Base-by-base conservation (phyloP, 2,888 invertebrate species). In the Rosalia funebris region DNA sequence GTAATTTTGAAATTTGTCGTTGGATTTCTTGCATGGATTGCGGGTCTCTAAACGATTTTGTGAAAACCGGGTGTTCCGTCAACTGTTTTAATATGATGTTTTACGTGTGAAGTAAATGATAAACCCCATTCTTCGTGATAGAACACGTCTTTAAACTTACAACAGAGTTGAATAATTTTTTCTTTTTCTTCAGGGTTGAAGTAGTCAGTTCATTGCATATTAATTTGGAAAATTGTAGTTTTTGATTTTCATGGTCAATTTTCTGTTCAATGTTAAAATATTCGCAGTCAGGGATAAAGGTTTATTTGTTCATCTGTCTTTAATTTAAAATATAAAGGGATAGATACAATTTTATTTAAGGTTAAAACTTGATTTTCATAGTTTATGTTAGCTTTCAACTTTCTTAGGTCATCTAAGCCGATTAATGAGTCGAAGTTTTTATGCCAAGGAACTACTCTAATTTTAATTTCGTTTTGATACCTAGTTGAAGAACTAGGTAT, bases 1-100 rank as follows among this genome's bases (percentile, higher is more conserved):
- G 16, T 10, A 65, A 11, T 52, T 54, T 62, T 37, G 65, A 41
- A 25, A 66, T 66, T 62, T 64, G 63, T 2, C 10, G 11, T 45
- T 60, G 52, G 17, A 67, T 59, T 65, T 67, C 63, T 14, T 12
- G 41, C 12, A 25, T 60, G 42, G 17, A 56, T 42, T 9, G 37
- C 2, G 39, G 60, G 34, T 61, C 50, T 41, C 63, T 46, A 47
- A 57, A 63, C 50, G 53, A 41, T 44, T 63, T 61, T 1, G 44
- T 46, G 47, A 56, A 63, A 9, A 63, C 19, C 10, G 60, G 60
- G 7, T 56, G 25, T 17, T 9, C 56, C 34, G 12, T 59, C 55
- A 11, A 12, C 45, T 14, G 60, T 60, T 57, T 45, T 31, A 36
- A 63, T 63, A 36, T 20, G 14, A 45, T 63, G 63, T 57, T 63